A percentile compares a stretch with the other conserved stretches of the same genome.
phyloP scores from a whole-genome alignment of 2,113 vertebrate genomes.

The Xenus cinereus region DNA sequence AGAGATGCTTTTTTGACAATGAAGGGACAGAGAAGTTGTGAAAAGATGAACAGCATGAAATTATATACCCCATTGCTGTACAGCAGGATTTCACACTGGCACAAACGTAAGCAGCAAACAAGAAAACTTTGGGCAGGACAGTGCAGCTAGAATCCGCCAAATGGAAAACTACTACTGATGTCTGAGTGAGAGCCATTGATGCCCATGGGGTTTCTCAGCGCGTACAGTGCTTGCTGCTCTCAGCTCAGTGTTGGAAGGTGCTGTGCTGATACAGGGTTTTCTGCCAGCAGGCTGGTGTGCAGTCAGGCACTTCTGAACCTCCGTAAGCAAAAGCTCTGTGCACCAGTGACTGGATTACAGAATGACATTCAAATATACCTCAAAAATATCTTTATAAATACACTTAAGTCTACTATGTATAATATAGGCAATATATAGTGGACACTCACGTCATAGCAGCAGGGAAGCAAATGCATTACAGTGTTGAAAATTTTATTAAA shows the following conservation, averaged over 20 bases:
- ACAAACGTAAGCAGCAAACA: not conserved
- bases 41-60: not conserved
- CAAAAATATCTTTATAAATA: slow-evolving; percentile 8
- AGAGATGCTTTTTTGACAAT: not conserved
- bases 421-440: not conserved
- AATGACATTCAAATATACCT: not conserved
- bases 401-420: not conserved
- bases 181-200: not conserved
- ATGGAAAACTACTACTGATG: not conserved
- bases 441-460: slow-evolving; percentile 27
- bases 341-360: not conserved
- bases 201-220: not conserved
- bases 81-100: not conserved
- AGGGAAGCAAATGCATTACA: not conserved
- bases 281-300: not conserved
- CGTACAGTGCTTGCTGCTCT: not conserved
- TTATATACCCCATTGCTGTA: not conserved
- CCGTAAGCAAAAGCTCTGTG: not conserved
- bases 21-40: not conserved
- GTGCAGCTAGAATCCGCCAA: not conserved
- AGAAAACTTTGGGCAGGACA: not conserved
- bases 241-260: not conserved
- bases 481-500: slow-evolving; percentile 57
- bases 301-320: not conserved
- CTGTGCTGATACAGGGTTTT: not conserved